Evolutionary conservation across 30 jellyfish, hydroid and myxozoan genomes (phyloP).

Genomic region (Chrysaora quinquecirrha): DNA sequence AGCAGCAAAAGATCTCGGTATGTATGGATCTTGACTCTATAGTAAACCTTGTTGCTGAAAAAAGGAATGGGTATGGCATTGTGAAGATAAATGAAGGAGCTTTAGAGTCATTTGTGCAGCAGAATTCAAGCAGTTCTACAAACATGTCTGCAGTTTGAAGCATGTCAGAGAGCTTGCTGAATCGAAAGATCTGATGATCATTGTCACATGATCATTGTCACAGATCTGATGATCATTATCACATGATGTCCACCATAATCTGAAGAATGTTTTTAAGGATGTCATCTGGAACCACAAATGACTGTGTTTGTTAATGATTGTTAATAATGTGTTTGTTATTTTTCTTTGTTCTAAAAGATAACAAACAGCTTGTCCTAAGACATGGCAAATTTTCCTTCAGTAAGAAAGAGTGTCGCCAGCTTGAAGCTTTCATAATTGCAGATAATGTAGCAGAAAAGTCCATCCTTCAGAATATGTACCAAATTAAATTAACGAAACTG

Average conservation of each 20-base stretch:
- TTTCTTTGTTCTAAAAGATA: no score
- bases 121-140: not conserved
- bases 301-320: not conserved
- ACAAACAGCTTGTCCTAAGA: no score
- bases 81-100: slow-evolving; percentile 8
- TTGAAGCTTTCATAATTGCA: no score
- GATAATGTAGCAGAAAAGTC: not conserved
- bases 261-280: not conserved
- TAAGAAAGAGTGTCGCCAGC: no score
- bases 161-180: slow-evolving; percentile 40
- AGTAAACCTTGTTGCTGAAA: not conserved
- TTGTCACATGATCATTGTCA: not conserved
- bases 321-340: not conserved
- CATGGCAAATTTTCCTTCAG: no score
- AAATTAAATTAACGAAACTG: not conserved
- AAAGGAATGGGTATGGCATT: not conserved
- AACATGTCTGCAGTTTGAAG: slow-evolving; percentile 3
- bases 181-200: slow-evolving; percentile 9
- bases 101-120: not conserved
- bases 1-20: not conserved
- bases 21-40: slow-evolving; percentile 9
- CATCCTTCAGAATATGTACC: not conserved
- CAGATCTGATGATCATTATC: not conserved
- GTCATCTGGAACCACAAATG: not conserved
- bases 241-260: not conserved